Base-by-base conservation (phyloP, 2,888 invertebrate genomes). In the Synergus umbraculus region DNA sequence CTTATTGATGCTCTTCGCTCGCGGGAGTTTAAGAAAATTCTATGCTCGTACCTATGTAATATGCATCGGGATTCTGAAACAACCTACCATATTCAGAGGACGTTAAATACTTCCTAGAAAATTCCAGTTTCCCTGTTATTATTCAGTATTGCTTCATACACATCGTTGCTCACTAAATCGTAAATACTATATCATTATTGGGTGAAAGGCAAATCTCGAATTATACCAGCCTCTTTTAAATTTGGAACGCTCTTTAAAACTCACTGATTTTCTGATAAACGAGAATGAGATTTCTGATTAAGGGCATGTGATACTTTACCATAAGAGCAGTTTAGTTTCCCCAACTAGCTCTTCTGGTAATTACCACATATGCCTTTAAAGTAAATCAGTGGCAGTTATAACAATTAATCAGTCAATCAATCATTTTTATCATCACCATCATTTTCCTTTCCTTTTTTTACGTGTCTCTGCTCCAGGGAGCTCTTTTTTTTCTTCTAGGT, bases 11-110 rank as follows among this genome's bases (percentile, higher is more conserved):
- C 54, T n/a, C 54, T n/a, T 54, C 54, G 54, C 54, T 54, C 54
- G 54, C 54, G n/a, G 15, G 15, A 49, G n/a, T n/a, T n/a, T 7
- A 54, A 54, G 4, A 2, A 54, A 54, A 54, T 54, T 4, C 15
- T 54, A n/a, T 54, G 54, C 54, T 54, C 7, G 54, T 15, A 5
- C 15, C 15, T 22, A 22, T 49, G 49, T 54, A 54, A 54, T 54
- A 54, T 54, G 54, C 54, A 54, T n/a, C 54, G 54, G 29, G 29
- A 29, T 54, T n/a, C 54, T 54, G n/a, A 54, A 54, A 54, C 54
- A n/a, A n/a, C n/a, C 54, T n/a, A 54, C 54, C 54, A 54, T 54
- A 54, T 54, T 54, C 54, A 54, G 54, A n/a, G 54, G n/a, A n/a
- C n/a, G 54, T 54, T 54, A 54, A 54, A 54, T 54, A 54, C 54